Conservation (phyloP, 2,797 vertebrate genomes). For the Pteropus rufus region DNA sequence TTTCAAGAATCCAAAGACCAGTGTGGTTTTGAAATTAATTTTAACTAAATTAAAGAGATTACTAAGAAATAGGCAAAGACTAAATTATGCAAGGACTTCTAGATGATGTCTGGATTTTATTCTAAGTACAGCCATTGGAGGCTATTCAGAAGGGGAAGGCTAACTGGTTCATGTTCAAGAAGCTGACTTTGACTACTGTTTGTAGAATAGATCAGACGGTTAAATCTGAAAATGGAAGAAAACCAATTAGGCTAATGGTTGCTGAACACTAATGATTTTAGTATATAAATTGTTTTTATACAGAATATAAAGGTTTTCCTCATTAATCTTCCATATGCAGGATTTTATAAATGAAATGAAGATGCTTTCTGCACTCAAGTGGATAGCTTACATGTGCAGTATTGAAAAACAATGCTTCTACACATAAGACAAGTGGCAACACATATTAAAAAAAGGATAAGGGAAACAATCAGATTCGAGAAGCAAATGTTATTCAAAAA, state of each 20-base stretch:
- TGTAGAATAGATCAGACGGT: not conserved
- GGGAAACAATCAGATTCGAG: slow-evolving; percentile 75
- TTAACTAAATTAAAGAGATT: not conserved
- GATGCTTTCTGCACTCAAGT: slow-evolving; percentile 74
- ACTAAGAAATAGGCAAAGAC: not conserved
- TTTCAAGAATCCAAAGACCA: not conserved
- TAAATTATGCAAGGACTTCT: not conserved
- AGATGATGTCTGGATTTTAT: not conserved
- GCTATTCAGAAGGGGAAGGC: not conserved
- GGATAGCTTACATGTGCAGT: slow-evolving; percentile 66
- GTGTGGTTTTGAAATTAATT: not conserved
- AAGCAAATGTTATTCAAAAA: slow-evolving; percentile 73
- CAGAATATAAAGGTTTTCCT: slow-evolving; percentile 92
- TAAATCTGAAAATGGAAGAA: not conserved
- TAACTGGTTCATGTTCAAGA: not conserved
- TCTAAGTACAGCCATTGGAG: not conserved
- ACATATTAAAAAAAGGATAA: not conserved
- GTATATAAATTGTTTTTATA: slow-evolving; percentile 85
- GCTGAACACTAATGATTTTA: slow-evolving; percentile 77
- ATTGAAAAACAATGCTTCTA: slow-evolving; percentile 74
- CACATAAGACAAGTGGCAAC: slow-evolving; percentile 70
- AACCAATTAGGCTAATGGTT: not conserved
- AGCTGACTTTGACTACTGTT: not conserved
- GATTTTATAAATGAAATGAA: slow-evolving; percentile 84
- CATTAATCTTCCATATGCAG: slow-evolving; percentile 88